Conservation (phyloP, 1,140 invertebrate genomes). For the Halesus radiatus region DNA sequence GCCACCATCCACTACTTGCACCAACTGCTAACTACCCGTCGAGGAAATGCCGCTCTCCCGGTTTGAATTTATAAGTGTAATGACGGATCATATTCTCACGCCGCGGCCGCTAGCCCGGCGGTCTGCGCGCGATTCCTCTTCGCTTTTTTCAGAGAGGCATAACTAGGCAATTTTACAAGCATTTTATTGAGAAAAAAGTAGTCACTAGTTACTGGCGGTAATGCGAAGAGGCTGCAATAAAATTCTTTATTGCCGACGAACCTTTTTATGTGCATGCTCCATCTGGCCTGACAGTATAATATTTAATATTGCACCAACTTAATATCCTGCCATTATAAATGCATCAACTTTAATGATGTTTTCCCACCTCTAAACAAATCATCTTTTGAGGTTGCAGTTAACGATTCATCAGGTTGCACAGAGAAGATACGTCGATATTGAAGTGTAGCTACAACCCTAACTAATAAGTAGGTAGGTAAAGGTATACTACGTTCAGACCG, state of each 20-base stretch:
- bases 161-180: background rate
- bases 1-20: too few relatives aligned
- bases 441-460: background rate
- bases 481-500: slow-evolving; percentile 5
- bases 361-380: too few relatives aligned
- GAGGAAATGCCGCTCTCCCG: slow-evolving; percentile 3
- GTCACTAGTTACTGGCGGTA: background rate
- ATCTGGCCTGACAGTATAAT: background rate
- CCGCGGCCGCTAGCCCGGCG: slow-evolving; percentile 4
- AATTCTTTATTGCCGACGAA: background rate
- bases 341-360: too few relatives aligned
- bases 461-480: background rate
- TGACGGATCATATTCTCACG: slow-evolving; percentile 27
- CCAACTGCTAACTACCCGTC: background rate
- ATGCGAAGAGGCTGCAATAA: slow-evolving; percentile 3
- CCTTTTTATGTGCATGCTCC: background rate
- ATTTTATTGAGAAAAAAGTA: slow-evolving; percentile 9
- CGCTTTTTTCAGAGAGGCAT: background rate
- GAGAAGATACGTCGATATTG: too few relatives aligned
- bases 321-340: too few relatives aligned
- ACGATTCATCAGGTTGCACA: too few relatives aligned
- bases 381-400: too few relatives aligned
- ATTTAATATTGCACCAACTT: too few relatives aligned
- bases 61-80: background rate
- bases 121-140: background rate